Percentiles rank a stretch among this genome's conserved stretches.
Conservation (phyloP, 2,797 vertebrate species). For the Lagorchestes hirsutus region DNA sequence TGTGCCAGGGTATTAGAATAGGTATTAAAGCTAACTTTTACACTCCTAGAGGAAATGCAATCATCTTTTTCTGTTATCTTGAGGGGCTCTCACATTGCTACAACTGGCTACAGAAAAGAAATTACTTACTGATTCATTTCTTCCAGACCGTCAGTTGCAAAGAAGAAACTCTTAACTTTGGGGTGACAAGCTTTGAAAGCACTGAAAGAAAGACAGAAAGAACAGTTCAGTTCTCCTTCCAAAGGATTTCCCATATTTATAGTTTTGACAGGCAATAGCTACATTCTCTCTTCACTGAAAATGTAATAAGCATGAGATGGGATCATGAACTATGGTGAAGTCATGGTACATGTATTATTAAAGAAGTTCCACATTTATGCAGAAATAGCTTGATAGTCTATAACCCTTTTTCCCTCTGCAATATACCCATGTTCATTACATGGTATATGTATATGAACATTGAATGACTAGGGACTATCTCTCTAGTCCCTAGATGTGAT, state of each 20-base stretch:
- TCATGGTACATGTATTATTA: not conserved
- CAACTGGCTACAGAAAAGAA: not conserved
- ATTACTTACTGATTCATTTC: slow-evolving; percentile 94
- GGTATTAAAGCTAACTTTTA: not conserved
- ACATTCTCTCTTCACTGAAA: not conserved
- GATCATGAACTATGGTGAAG: not conserved
- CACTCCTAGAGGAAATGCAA: not conserved
- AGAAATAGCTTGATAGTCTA: not conserved
- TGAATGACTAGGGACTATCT: not conserved
- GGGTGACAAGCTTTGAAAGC: slow-evolving; percentile 96
- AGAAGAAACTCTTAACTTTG: slow-evolving; percentile 96
- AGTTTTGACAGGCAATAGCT: not conserved
- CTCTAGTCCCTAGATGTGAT: not conserved
- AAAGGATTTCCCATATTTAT: not conserved
- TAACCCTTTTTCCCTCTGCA: not conserved
- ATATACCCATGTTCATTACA: not conserved
- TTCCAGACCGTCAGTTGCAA: slow-evolving; percentile 93
- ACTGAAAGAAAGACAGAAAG: slow-evolving; percentile 82
- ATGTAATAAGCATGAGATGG: not conserved
- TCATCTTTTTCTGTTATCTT: not conserved
- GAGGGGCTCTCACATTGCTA: slow-evolving; percentile 1
- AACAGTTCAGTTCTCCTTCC: slow-evolving; percentile 47
- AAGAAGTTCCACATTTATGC: slow-evolving; percentile 1
- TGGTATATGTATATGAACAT: not conserved
- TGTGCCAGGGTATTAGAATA: not conserved